Evolutionary conservation across 2,888 invertebrate species (phyloP), one percentile per base, ranked within the genome.

Genomic region (Tricholauxania praeusta): DNA sequence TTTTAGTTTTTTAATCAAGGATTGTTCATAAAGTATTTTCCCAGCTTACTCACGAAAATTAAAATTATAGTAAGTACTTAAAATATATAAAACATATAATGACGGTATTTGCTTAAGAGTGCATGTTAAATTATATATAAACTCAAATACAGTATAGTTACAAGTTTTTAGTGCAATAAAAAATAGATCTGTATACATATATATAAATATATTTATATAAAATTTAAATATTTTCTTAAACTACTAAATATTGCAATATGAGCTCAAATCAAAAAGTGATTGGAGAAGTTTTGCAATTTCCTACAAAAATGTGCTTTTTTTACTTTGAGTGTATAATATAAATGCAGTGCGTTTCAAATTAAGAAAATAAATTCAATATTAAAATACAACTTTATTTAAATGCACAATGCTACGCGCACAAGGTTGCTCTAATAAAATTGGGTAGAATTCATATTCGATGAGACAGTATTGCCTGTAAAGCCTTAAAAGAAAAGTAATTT

Each of bases 311-410:
- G 66, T 52, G 65, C 17, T 53, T 53, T 28, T 32, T 22, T 65
- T 32, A 53, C 15, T 51, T 6, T 32, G 19, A 62, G 69, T 69
- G 69, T 69, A 69, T 62, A 69, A 62, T 52, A 69, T 60, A 69
- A 69, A 62, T 69, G 60, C 69, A 69, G 62, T 62, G 69, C 52
- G 49, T 49, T 69, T 59, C 59, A 59, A 59, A 48, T 59, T 49
- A 28, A 28, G 5, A 53, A 60, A 69, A 52, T 52, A 60, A 52
- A 62, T 68, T 49, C 51, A 32, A 68, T n/a, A 68, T 59, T 59
- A 51, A 65, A 39, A 39, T 39, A 39, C 39, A 39, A 10, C 39
- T 39, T 39, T 39, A 39, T 2, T 1, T 39, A 10, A 39, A 39
- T 28, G 28, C 28, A 28, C 4, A 28, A 28, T 28, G 28, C 28